Evolutionary conservation across 2,888 invertebrate genomes (phyloP).

Genomic region (Tachina lurida): DNA sequence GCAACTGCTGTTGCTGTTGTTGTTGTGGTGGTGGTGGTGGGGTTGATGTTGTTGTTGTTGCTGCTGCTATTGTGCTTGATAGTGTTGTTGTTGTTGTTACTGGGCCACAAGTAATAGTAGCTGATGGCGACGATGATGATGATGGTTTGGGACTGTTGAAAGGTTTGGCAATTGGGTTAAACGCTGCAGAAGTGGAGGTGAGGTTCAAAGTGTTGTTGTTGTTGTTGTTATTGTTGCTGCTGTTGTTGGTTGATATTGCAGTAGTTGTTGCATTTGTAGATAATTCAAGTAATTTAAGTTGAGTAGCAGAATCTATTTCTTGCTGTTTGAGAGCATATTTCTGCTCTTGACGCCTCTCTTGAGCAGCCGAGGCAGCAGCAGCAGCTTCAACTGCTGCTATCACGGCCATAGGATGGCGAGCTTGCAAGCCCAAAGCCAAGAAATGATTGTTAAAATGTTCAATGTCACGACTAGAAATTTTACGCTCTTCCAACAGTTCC

Average conservation of each 20-base stretch:
- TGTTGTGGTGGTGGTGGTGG: conserved; percentile 24
- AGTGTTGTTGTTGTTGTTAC: conserved; percentile 35
- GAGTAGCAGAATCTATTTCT: conserved; percentile 60
- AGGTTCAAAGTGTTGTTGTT: conserved; percentile 56
- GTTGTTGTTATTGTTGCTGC: conserved; percentile 38
- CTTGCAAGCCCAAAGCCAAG: conserved; percentile 69
- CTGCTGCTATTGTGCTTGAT: conserved; percentile 7
- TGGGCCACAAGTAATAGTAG: conserved; percentile 44
- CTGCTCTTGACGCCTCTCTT: conserved; percentile 65
- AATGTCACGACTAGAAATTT: conserved; percentile 71
- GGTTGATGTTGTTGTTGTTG: conserved; percentile 34
- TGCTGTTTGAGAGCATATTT: conserved; percentile 62
- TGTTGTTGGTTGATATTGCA: conserved; percentile 38
- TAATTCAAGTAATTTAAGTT: conserved; percentile 64
- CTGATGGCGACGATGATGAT: conserved; percentile 71
- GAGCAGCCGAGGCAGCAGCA: conserved; percentile 63
- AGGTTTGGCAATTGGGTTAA: conserved; percentile 69
- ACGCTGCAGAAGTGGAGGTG: conserved; percentile 56
- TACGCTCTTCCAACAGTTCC: conserved; percentile 64
- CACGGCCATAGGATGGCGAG: conserved; percentile 74
- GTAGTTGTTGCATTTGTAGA: conserved; percentile 56
- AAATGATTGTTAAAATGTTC: conserved; percentile 70
- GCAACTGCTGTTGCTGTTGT: conserved; percentile 27
- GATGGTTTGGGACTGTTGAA: conserved; percentile 69
- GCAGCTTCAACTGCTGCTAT: conserved; percentile 73